Evolutionary conservation across 1,140 invertebrate species (phyloP).

Genomic region (Drosophila miranda): DNA sequence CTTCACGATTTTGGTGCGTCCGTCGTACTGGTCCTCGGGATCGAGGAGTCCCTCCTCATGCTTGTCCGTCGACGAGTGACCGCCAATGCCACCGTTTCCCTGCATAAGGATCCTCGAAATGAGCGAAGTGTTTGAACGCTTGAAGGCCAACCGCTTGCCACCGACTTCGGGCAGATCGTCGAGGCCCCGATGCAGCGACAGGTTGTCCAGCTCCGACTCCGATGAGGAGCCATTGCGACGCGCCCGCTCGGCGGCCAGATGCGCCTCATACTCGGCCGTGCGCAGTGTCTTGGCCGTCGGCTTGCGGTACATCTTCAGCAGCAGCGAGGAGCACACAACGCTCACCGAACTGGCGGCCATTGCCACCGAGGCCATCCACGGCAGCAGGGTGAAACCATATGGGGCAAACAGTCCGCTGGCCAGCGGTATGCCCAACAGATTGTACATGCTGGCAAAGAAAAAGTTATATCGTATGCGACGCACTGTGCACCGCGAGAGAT

Average conservation of each 20-base stretch:
- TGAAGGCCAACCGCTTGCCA: constrained; percentile 53
- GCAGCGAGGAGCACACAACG: constrained; percentile 96
- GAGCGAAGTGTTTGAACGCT: too few species aligned
- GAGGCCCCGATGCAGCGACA: constrained; percentile 88
- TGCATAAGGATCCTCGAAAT: too few species aligned
- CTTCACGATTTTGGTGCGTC: too few species aligned
- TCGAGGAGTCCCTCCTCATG: too few species aligned
- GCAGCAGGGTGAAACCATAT: constrained; percentile 89
- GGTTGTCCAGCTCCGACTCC: constrained; percentile 83
- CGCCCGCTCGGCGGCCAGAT: constrained; percentile 82
- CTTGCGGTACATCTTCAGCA: constrained; percentile 93
- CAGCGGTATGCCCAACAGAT: constrained; percentile 97
- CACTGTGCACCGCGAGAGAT: constrained; percentile 96
- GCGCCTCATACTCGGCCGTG: constrained; percentile 84
- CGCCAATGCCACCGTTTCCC: too few species aligned
- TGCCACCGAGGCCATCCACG: constrained; percentile 99
- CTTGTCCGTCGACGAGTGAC: too few species aligned
- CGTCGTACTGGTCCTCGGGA: too few species aligned
- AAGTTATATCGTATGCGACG: constrained; percentile 97
- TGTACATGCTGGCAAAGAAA: constrained; percentile 99
- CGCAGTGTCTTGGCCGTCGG: constrained; percentile 86
- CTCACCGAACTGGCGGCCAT: constrained; percentile 99
- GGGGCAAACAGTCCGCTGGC: constrained; percentile 97
- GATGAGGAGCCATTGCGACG: constrained; percentile 75
- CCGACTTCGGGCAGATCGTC: constrained; percentile 84